Evolutionary conservation across 2,888 invertebrate species (phyloP).

Genomic region (Sarcophaga caerulescens): DNA sequence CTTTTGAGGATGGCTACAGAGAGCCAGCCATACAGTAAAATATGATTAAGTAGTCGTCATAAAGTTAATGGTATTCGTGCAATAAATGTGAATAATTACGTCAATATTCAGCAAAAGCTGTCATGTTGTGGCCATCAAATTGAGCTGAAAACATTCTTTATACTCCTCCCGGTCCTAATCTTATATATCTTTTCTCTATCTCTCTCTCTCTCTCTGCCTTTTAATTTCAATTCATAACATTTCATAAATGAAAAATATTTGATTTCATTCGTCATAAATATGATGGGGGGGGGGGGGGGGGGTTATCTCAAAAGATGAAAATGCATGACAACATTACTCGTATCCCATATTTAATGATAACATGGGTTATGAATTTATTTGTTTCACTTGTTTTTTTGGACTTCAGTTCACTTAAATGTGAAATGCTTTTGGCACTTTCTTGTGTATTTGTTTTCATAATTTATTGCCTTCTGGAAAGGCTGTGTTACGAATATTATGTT

Average conservation of each 20-base stretch:
- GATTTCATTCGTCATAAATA: not conserved
- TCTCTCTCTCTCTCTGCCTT: not conserved
- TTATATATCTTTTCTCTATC: not conserved
- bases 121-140: constrained; percentile 70
- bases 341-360: constrained; percentile 52
- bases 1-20: constrained; percentile 17
- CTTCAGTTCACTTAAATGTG: not conserved
- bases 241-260: constrained; percentile 43
- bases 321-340: constrained; percentile 56
- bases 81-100: constrained; percentile 71
- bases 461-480: too few species aligned
- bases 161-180: too few species aligned
- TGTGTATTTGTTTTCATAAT: too few species aligned
- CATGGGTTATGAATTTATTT: constrained; percentile 61
- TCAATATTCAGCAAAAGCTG: constrained; percentile 68
- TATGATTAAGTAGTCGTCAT: constrained; percentile 70
- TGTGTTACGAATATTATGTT: too few species aligned
- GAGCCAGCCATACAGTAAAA: not conserved
- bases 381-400: constrained; percentile 4
- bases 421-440: not conserved
- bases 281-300: not conserved
- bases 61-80: constrained; percentile 70
- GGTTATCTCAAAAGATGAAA: constrained; percentile 6
- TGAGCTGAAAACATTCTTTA: constrained; percentile 65
- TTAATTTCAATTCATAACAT: not conserved